phyloP scores from a whole-genome alignment of 2,113 vertebrate species.

The Oophaga pumilio region DNA sequence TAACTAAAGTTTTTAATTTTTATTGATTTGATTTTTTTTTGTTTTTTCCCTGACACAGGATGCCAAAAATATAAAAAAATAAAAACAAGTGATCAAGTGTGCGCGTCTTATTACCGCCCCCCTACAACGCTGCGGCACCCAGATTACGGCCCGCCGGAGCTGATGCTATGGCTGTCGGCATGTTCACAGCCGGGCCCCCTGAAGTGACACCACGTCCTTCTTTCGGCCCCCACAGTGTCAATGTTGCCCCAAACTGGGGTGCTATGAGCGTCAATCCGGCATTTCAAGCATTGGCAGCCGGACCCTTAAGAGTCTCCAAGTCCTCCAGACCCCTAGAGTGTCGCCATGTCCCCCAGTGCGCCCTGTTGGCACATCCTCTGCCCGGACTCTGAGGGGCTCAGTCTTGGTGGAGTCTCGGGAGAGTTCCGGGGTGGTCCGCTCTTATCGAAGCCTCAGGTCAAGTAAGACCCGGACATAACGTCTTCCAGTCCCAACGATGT shows the following conservation, averaged over 20 bases:
- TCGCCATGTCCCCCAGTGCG: neutral
- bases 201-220: neutral
- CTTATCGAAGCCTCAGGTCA: neutral
- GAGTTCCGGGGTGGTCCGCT: slow-evolving; percentile 16
- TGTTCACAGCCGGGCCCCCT: neutral
- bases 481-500: neutral
- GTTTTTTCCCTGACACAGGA: slow-evolving; percentile 41
- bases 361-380: too few relatives aligned
- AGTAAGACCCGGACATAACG: neutral
- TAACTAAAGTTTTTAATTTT: slow-evolving; percentile 38
- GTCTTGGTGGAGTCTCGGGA: neutral
- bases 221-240: too few relatives aligned
- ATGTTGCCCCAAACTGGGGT: too few relatives aligned
- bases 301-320: too few relatives aligned
- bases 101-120: neutral
- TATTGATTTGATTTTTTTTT: slow-evolving; percentile 27
- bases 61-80: slow-evolving; percentile 50
- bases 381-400: neutral
- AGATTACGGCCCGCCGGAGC: too few relatives aligned
- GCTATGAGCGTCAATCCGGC: too few relatives aligned
- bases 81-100: neutral
- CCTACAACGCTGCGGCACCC: too few relatives aligned
- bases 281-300: too few relatives aligned
- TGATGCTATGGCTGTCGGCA: too few relatives aligned
- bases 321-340: too few relatives aligned